Base-by-base conservation (phyloP, 2,888 invertebrate genomes). In the Philaethria dido region DNA sequence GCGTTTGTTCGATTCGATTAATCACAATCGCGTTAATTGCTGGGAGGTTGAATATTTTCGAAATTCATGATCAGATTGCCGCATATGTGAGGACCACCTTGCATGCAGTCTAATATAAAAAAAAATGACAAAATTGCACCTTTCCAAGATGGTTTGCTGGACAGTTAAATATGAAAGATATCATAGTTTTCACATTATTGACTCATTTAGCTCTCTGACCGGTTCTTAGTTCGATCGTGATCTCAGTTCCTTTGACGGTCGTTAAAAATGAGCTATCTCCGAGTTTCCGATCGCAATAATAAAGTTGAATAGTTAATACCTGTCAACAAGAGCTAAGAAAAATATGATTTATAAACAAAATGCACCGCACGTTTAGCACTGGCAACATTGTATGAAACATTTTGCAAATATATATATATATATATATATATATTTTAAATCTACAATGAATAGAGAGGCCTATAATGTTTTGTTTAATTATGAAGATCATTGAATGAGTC, bases 161-260 rank as follows among this genome's bases (percentile, higher is more conserved):
- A 42, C 57, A 57, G 22, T 25, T 25, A 57, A 57, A 57, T 57
- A 89, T 88, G 86, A 86, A 80, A 80, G 84, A 83, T 82, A 86
- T 87, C 86, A 88, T 88, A 85, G 86, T 72, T 68, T 69, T 68
- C 69, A 71, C 72, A 72, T 69, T 72, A 75, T 75, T 71, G 67
- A 72, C 69, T 74, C 75, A 73, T 73, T 75, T 73, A 72, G 70
- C 66, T 62, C 73, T 69, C 69, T 62, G 72, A 73, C 72, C 72
- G 73, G 69, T 73, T 70, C 64, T 66, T 68, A 47, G 62, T 57
- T 70, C 64, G 72, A 77, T 76, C 73, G 74, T 75, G 75, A 74
- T 72, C 70, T 64, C 47, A 63, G 68, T 54, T 64, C 64, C 68
- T 71, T 69, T 69, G 73, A 73, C 69, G 71, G 69, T 73, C 72